Conservation (phyloP, 2,888 invertebrate species). For the Blastobasis lacticolella region DNA sequence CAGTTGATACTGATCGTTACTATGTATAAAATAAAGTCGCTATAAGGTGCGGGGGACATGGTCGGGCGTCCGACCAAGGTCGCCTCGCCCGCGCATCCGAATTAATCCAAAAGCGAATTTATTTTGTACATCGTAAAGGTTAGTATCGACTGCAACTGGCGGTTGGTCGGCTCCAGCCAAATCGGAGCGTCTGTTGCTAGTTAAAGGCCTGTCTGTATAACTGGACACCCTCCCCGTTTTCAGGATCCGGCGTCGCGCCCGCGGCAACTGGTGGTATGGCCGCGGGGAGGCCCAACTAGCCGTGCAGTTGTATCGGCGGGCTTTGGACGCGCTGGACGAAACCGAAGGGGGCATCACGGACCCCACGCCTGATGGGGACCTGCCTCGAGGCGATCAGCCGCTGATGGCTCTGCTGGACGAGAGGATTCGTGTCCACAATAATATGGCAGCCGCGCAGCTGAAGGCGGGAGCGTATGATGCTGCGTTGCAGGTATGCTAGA, state of each 20-base stretch:
- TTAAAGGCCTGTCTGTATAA: neutral
- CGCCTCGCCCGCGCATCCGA: no score
- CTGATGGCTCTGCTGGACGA: constrained; percentile 79
- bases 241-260: constrained; percentile 75
- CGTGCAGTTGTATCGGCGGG: constrained; percentile 89
- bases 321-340: constrained; percentile 86
- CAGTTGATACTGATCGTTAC: no score
- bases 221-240: constrained; percentile 1
- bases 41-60: no score
- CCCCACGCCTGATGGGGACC: constrained; percentile 65
- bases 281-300: constrained; percentile 87
- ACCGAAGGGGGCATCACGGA: constrained; percentile 77
- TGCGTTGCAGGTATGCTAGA: constrained; percentile 77
- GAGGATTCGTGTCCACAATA: constrained; percentile 89
- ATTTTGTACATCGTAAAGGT: no score
- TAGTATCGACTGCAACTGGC: no score
- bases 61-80: no score
- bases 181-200: no score
- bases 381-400: constrained; percentile 39
- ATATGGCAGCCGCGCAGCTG: constrained; percentile 93
- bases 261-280: constrained; percentile 94
- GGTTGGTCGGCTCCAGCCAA: no score
- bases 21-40: no score
- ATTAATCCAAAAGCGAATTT: no score
- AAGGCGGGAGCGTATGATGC: constrained; percentile 90